phyloP scores from a whole-genome alignment of 2,113 vertebrate genomes.

The Pseudopipra pipra region DNA sequence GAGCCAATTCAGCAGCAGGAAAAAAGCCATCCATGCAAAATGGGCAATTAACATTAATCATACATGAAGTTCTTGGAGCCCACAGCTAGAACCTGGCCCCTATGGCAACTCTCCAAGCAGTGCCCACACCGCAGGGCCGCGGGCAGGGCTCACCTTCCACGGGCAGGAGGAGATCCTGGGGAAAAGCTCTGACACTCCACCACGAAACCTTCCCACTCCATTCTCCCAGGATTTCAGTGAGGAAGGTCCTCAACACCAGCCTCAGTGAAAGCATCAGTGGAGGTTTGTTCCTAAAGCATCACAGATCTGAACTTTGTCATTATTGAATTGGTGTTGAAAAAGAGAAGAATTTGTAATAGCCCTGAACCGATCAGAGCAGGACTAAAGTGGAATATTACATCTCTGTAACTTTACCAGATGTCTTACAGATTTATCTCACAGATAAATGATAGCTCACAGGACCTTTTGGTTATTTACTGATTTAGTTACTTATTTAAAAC shows the following conservation, averaged over 20 bases:
- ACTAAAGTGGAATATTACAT: neutral
- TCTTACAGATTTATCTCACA: neutral
- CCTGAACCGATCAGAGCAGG: neutral
- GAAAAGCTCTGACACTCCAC: neutral
- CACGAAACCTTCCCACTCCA: fast-evolving
- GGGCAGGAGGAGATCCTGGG: neutral
- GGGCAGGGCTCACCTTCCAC: neutral
- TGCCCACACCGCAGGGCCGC: neutral
- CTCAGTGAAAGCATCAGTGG: fast-evolving
- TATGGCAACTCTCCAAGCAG: conserved; percentile 21
- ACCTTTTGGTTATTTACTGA: neutral
- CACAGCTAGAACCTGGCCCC: conserved; percentile 55
- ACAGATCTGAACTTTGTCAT: neutral
- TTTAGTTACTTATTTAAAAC: neutral
- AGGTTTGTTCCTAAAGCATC: neutral
- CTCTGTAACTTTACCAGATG: neutral
- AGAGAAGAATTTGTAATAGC: neutral
- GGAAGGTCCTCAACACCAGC: neutral
- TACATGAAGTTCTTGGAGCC: conserved; percentile 64
- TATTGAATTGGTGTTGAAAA: fast-evolving
- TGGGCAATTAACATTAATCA: conserved; percentile 77
- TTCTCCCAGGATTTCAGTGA: neutral
- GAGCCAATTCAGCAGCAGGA: conserved; percentile 62
- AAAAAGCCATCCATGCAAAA: conserved; percentile 69
- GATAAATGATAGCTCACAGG: neutral